Evolutionary conservation across 2,888 invertebrate genomes (phyloP), one percentile per base, ranked within the genome.

Genomic region (Ormia ochracea): DNA sequence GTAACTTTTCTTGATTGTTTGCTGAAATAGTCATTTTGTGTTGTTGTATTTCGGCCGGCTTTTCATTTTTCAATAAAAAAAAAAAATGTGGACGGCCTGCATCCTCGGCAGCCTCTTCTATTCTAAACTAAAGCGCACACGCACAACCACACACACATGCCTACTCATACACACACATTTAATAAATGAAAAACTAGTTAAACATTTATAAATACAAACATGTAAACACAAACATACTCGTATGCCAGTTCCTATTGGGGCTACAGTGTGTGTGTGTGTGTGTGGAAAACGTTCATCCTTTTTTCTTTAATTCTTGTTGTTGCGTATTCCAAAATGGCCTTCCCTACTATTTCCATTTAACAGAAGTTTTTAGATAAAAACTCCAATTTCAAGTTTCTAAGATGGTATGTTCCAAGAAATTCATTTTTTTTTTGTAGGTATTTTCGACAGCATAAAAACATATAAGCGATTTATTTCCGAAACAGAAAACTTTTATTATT

Each of bases 361-460:
- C 31, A 19, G 17, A 54, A 65, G 9, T 48, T 69, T 66, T 63
- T 83, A 84, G 82, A 83, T 85, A 84, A n/a, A 83, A 85, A 84
- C 82, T 85, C 85, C 17, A 59, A 41, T 61, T 63, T 12, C 43
- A 0, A 21, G 1, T 17, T 17, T 31, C 9, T 26, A 54, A 14
- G 72, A 72, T n/a, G 17, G 61, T 1, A 3, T 1, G 7, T 1
- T 0, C 9, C 1, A 19, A 17, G 26, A n/a, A n/a, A n/a, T n/a
- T n/a, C n/a, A n/a, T n/a, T n/a, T n/a, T n/a, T n/a, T n/a, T n/a
- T n/a, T n/a, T n/a, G n/a, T n/a, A n/a, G n/a, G n/a, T n/a, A n/a
- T n/a, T n/a, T n/a, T n/a, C n/a, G n/a, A n/a, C n/a, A n/a, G n/a
- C n/a, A n/a, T n/a, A n/a, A n/a, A n/a, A n/a, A n/a, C n/a, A n/a